Percentiles rank a stretch among this genome's conserved stretches.
Conservation (phyloP, 2,797 vertebrate species). For the Anabacerthia variegaticeps region DNA sequence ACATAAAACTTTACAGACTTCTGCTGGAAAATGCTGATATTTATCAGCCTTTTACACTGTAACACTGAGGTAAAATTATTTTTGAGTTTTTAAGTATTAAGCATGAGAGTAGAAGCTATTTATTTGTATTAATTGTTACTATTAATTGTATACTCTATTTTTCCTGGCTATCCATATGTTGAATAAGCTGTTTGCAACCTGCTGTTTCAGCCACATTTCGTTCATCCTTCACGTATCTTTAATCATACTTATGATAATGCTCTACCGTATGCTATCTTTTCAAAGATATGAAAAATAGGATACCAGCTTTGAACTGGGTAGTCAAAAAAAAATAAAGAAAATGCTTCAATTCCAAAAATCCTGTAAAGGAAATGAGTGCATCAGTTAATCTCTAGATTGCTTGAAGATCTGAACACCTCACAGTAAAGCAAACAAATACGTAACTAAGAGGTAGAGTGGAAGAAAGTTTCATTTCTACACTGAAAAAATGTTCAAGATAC, state of each 20-base stretch:
- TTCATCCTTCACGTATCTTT: conserved; percentile 6
- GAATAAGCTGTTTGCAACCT: not conserved
- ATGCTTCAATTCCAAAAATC: not conserved
- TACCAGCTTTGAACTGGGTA: not conserved
- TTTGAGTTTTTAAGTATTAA: not conserved
- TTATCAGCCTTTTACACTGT: not conserved
- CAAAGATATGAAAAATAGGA: not conserved
- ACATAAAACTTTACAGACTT: not conserved
- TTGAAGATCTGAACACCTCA: not conserved
- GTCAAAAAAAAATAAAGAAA: accelerated
- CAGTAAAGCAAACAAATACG: accelerated
- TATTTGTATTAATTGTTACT: not conserved
- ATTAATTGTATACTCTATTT: not conserved
- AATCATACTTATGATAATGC: not conserved
- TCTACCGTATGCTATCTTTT: not conserved
- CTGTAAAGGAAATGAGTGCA: not conserved
- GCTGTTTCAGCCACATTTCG: not conserved
- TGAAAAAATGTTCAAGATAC: conserved; percentile 2
- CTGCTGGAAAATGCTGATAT: not conserved
- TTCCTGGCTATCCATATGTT: not conserved
- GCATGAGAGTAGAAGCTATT: not conserved
- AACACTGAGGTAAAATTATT: not conserved
- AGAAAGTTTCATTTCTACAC: not conserved
- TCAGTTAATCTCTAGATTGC: not conserved
- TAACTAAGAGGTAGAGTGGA: not conserved